A percentile compares a stretch with the other conserved stretches of the same genome.
Evolutionary conservation across 2,888 invertebrate species (phyloP).

Genomic region (Disparrhopalites patrizii): DNA sequence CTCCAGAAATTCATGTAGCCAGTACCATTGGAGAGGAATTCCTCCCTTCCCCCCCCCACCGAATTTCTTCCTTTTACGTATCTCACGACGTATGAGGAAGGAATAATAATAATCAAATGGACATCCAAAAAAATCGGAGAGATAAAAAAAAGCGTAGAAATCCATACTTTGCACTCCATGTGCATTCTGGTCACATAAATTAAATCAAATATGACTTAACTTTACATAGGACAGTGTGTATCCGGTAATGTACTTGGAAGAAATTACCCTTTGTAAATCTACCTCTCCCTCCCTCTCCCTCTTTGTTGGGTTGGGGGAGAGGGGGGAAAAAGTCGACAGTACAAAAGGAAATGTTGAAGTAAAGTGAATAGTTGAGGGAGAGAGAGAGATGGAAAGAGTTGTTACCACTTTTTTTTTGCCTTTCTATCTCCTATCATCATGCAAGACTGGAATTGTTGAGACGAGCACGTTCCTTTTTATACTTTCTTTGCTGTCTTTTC

Average conservation of each 20-base stretch:
- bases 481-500: background rate
- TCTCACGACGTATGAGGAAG: too few species aligned
- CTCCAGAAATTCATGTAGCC: background rate
- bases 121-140: too few species aligned
- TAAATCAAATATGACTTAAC: background rate
- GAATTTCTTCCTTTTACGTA: too few species aligned
- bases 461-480: slow-evolving; percentile 23
- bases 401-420: too few species aligned
- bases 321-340: slow-evolving; percentile 9
- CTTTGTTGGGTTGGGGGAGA: too few species aligned
- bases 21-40: too few species aligned
- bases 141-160: too few species aligned
- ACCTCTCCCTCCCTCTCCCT: background rate
- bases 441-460: slow-evolving; percentile 20
- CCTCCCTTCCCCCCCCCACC: too few species aligned
- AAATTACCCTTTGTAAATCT: slow-evolving; percentile 27
- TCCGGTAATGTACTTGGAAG: background rate
- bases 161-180: background rate
- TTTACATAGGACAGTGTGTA: background rate
- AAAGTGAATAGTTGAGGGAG: slow-evolving; percentile 27
- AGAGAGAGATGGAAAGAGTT: too few species aligned
- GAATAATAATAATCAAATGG: too few species aligned
- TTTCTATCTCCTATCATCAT: slow-evolving; percentile 11
- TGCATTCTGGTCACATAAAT: background rate
- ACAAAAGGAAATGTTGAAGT: slow-evolving; percentile 14